These are phyloP conservation scores for Hyaena hyaena DNA, from an alignment of 2,113 vertebrate genomes.

Conservation along the genomic window DNA sequence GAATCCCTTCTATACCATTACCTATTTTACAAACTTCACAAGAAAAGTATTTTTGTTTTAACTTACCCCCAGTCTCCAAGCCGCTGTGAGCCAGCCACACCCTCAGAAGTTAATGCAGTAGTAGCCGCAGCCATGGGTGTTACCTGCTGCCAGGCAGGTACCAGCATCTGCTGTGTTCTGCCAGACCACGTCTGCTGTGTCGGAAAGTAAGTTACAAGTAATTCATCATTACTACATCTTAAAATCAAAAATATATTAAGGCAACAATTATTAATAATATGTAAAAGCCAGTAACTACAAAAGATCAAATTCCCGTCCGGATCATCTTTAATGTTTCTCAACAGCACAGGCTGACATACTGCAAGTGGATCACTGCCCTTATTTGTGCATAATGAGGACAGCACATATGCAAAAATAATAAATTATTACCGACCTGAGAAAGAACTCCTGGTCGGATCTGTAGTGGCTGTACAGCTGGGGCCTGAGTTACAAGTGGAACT, in stretches of 20 bases:
- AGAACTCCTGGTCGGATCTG: constrained; percentile 96
- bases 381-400: not conserved
- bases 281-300: constrained; percentile 11
- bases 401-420: not conserved
- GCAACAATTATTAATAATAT: not conserved
- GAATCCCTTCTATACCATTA: not conserved
- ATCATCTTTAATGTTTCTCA: constrained; percentile 3
- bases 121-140: constrained; percentile 91
- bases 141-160: constrained; percentile 97
- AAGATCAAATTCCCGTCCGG: not conserved
- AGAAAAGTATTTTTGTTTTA: not conserved
- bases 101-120: constrained; percentile 92
- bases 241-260: not conserved
- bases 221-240: not conserved
- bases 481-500: constrained; percentile 95
- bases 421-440: constrained; percentile 90
- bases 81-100: constrained; percentile 95
- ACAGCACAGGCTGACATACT: not conserved
- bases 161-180: constrained; percentile 94
- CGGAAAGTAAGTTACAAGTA: constrained; percentile 16
- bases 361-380: not conserved
- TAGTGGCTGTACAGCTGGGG: constrained; percentile 93
- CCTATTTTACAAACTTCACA: not conserved
- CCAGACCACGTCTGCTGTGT: constrained; percentile 93
- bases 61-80: constrained; percentile 98